Evolutionary conservation across 2,797 vertebrate species (phyloP), one percentile per base, ranked within the genome.

Genomic region (Acanthopagrus latus): DNA sequence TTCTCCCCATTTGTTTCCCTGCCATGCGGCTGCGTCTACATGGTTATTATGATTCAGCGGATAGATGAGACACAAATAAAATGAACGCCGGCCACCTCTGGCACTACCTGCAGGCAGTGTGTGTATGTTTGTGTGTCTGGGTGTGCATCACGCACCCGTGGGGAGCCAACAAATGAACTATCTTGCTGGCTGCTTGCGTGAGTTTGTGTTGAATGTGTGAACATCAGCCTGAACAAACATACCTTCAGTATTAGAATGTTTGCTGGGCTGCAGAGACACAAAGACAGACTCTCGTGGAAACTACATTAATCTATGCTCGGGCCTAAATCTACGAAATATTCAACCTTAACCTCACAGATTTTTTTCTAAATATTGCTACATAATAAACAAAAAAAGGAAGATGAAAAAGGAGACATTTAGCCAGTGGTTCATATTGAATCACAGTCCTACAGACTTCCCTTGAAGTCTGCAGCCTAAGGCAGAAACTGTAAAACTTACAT

Each of bases 31-130:
- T 78, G 69, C 68, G 76, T 87, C 70, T 82, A 56, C 17, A 7
- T 50, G 46, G 66, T 76, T 82, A 71, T 91, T 86, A 54, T 81
- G 51, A 87, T 89, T 86, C 63, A 73, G 70, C 50, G 7, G 52
- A 80, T 65, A 87, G 64, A 87, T 82, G 75, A 65, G 78, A 85
- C 78, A 83, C 74, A 82, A 88, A 85, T 86, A 47, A 89, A 57
- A 85, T 83, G 65, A 88, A 87, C 77, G 73, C 68, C 17, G 60
- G 56, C 68, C 71, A 83, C 80, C 57, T 76, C 71, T 83, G 77
- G 80, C 78, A 57, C 75, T 81, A 89, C 69, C 85, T 88, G 83
- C 81, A 81, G 82, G 72, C 51, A n/a, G 18, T 66, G 38, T 70
- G 13, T 80, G 74, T 71, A 8, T 81, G 3, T 77, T 44, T 74